Evolutionary conservation across 2,113 vertebrate species (phyloP).

Genomic region (Aramus guarauna): DNA sequence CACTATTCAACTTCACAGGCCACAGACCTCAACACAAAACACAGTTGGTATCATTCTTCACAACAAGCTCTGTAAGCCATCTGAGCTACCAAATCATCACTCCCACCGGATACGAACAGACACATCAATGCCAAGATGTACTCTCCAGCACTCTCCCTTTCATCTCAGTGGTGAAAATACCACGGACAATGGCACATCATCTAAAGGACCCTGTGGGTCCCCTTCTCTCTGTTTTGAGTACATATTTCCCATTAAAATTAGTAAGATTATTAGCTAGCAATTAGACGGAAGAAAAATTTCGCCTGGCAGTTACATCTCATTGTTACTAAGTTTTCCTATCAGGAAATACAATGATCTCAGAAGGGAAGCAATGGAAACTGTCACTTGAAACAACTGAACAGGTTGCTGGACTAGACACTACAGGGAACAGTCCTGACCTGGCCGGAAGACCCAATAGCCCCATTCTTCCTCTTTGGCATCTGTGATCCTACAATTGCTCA

Average conservation of each 20-base stretch:
- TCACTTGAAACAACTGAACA: not conserved
- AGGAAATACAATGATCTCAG: slow-evolving; percentile 35
- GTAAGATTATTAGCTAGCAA: not conserved
- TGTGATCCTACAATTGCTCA: not conserved
- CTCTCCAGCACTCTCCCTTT: not conserved
- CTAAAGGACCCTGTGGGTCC: not conserved
- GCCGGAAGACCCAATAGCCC: slow-evolving; percentile 36
- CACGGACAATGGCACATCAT: rapidly evolving
- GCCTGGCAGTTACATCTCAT: not conserved
- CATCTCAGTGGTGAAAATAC: not conserved
- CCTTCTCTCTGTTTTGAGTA: not conserved
- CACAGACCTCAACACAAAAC: not conserved
- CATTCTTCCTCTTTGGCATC: slow-evolving; percentile 54
- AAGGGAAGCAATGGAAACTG: slow-evolving; percentile 44
- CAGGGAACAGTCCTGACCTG: not conserved
- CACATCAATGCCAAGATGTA: not conserved
- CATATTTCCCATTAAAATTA: not conserved
- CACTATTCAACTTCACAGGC: not conserved
- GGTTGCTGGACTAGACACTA: not conserved
- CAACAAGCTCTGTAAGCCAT: not conserved
- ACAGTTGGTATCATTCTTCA: not conserved
- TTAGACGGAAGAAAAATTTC: not conserved
- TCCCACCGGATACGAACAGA: not conserved
- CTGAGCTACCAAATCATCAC: not conserved
- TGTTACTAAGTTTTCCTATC: slow-evolving; percentile 45